Evolutionary conservation across 2,888 invertebrate species (phyloP).

Genomic region (Stenchaetothrips biformis): DNA sequence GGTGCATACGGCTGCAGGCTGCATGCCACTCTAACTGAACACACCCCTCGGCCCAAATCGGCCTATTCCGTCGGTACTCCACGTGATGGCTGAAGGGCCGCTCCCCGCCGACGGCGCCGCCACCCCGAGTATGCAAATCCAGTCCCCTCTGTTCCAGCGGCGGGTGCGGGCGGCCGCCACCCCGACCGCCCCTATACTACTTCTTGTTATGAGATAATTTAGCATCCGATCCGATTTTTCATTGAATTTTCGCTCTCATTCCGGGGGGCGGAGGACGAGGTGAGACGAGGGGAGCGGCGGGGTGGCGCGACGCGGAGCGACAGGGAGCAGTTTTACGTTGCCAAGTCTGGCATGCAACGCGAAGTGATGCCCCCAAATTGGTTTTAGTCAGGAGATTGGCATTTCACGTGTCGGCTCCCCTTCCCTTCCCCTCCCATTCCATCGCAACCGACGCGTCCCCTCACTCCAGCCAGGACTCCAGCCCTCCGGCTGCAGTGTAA

Average conservation of each 20-base stretch:
- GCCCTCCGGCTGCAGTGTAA: too few species aligned
- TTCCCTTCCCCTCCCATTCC: too few species aligned
- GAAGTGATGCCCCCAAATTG: conserved; percentile 6
- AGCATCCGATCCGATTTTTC: conserved; percentile 23
- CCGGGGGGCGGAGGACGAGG: neutral
- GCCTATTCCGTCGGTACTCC: too few species aligned
- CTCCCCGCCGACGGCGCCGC: neutral
- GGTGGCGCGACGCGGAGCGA: neutral
- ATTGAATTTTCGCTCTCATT: conserved; percentile 12
- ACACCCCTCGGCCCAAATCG: too few species aligned
- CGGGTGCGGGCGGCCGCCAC: neutral
- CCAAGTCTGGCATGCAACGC: neutral
- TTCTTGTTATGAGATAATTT: neutral
- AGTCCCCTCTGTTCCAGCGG: neutral
- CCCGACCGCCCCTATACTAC: too few species aligned
- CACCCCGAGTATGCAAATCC: too few species aligned
- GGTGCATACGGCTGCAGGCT: too few species aligned
- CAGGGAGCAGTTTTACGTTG: neutral
- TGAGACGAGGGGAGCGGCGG: neutral
- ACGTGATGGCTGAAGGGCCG: too few species aligned
- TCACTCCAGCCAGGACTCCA: too few species aligned
- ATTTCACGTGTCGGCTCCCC: neutral
- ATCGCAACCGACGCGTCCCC: too few species aligned
- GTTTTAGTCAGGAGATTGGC: conserved; percentile 23
- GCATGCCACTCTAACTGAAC: too few species aligned